A percentile compares a stretch with the other conserved stretches of the same genome.
Conservation (phyloP, 2,888 invertebrate genomes). For the Reticulitermes lucifugus region DNA sequence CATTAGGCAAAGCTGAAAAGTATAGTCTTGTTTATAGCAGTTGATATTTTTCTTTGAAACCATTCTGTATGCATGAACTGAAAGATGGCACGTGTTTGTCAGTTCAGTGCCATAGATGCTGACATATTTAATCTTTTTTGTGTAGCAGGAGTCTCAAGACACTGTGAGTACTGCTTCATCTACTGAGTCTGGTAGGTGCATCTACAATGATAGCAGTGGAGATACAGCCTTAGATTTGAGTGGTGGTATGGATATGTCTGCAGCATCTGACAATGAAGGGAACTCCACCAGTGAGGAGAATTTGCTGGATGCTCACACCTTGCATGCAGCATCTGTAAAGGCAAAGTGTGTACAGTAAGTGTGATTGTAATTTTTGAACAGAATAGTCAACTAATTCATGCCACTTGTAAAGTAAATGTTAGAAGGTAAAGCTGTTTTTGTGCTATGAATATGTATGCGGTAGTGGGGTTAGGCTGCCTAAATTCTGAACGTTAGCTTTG, state of each 20-base stretch:
- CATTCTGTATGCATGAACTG: too few relatives aligned
- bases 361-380: background rate
- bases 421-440: too few relatives aligned
- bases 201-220: background rate
- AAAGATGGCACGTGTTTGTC: too few relatives aligned
- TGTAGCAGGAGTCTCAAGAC: constrained; percentile 10
- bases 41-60: too few relatives aligned
- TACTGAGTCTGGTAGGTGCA: constrained; percentile 12
- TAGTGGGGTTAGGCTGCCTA: too few relatives aligned
- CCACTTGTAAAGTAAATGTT: too few relatives aligned
- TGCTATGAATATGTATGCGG: too few relatives aligned
- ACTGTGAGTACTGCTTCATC: constrained; percentile 18
- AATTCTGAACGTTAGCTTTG: too few relatives aligned
- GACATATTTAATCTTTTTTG: background rate
- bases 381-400: too few relatives aligned
- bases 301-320: constrained; percentile 51
- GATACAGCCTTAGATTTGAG: background rate
- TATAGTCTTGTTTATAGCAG: too few relatives aligned
- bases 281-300: constrained; percentile 50
- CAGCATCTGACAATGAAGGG: constrained; percentile 42
- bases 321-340: constrained; percentile 51
- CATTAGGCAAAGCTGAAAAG: too few relatives aligned
- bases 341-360: constrained; percentile 52
- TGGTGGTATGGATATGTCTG: constrained; percentile 44
- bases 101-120: too few relatives aligned